A percentile compares a stretch with the other conserved stretches of the same genome.
phyloP scores from a whole-genome alignment of 2,797 vertebrate genomes.

The Melanogrammus aeglefinus region DNA sequence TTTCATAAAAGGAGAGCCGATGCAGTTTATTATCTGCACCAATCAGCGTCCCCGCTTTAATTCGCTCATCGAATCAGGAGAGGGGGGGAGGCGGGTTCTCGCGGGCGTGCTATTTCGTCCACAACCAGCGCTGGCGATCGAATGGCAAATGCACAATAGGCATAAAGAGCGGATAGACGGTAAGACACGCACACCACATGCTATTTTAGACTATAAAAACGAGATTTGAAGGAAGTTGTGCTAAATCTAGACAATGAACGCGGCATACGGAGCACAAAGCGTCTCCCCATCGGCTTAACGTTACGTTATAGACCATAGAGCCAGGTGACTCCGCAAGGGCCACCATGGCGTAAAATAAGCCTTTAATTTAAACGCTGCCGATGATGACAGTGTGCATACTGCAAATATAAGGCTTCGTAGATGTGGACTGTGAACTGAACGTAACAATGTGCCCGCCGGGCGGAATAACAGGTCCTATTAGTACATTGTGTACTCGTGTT shows the following conservation, averaged over 20 bases:
- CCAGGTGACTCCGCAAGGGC: background rate
- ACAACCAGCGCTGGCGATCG: slow-evolving; percentile 29
- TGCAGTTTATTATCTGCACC: too few species aligned
- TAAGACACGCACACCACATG: background rate
- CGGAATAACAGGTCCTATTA: background rate
- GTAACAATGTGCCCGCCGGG: background rate
- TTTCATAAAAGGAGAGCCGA: too few species aligned
- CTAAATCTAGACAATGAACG: background rate
- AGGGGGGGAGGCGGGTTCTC: slow-evolving; percentile 12
- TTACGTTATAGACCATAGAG: too few species aligned
- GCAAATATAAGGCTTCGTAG: background rate
- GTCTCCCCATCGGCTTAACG: too few species aligned
- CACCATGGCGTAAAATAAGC: background rate
- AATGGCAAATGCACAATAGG: slow-evolving; percentile 21
- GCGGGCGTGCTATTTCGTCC: background rate
- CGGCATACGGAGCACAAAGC: too few species aligned
- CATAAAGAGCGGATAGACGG: background rate
- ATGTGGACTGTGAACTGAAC: background rate
- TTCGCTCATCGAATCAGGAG: slow-evolving; percentile 43
- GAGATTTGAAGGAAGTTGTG: background rate
- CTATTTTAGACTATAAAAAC: background rate
- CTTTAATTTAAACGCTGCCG: background rate
- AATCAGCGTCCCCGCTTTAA: too few species aligned
- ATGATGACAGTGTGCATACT: background rate
- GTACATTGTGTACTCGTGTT: background rate